Evolutionary conservation across 2,113 vertebrate species (phyloP), one percentile per base, ranked within the genome.

Genomic region (Strix aluco): DNA sequence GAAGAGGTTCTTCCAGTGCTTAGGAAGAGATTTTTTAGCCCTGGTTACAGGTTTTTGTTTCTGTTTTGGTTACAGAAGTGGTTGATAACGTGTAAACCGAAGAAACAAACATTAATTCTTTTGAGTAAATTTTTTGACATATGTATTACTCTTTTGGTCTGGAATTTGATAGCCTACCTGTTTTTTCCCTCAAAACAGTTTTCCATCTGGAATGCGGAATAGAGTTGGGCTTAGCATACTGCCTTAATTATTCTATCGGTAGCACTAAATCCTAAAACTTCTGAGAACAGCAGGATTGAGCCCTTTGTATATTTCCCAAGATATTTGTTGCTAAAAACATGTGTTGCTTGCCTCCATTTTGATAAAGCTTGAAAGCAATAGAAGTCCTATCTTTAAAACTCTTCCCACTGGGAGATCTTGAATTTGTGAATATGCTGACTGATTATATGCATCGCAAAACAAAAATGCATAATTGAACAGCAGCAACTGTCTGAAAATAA

Each of bases 391-490:
- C 88, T 94, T 94, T 86, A 90, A 95, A 92, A 86, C 54, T 84
- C 84, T 46, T 96, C 84, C 94, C 83, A 72, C 81, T 72, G 93
- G 92, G 94, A 97, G 94, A 90, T 92, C 63, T 94, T 83, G 80
- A 81, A 78, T 97, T 96, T 96, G 58, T 90, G 79, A 92, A 66
- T 93, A 63, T 81, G 52, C 62, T 94, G 92, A 78, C 81, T 95
- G 83, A 95, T 97, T 92, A 91, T 87, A 96, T 94, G 95, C 95
- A 96, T 79, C 81, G 67, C 70, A 91, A 92, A 94, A 32, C 79
- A 97, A 96, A 97, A 96, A 88, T 92, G 52, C 79, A 92, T 95
- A 94, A 96, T 30, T 95, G 91, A 96, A 86, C 84, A 92, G 86
- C 73, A 85, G 55, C 65, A 88, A 92, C 74, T 95, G 40, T 81